Base-by-base conservation (phyloP, 2,888 invertebrate genomes). In the Odontocerum albicorne region DNA sequence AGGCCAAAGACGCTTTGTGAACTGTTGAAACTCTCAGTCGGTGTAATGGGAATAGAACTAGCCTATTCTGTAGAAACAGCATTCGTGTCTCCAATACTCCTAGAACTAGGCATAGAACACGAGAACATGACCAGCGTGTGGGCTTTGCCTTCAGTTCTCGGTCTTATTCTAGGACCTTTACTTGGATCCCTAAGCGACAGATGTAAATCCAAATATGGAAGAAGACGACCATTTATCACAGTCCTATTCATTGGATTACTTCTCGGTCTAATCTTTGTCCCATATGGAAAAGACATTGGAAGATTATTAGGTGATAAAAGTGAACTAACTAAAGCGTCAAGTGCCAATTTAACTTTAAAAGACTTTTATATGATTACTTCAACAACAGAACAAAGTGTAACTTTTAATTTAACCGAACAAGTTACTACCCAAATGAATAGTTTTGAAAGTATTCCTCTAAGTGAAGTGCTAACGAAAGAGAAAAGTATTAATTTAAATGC, bases 11-110 rank as follows among this genome's bases (percentile, higher is more conserved):
- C 60, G n/a, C 33, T 35, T 2, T 33, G 8, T 4, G 54, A 60
- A 15, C 27, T 60, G 10, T 32, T 60, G 8, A 44, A 31, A 20
- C 36, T 60, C n/a, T 57, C 60, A 2, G 46, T 54, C 4, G 57
- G 49, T 7, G 69, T 72, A 7, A 68, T 73, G 65, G 84, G 84
- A 12, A 83, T 85, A 20, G 85, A 85, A 65, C 80, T 85, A 62
- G 83, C 84, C 38, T 85, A 85, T 64, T 80, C 84, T 0, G 84
- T 85, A 0, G 85, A 85, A 67, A 85, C 85, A 1, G 84, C 84
- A 1, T 84, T 85, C 63, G 84, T 85, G 0, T 82, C 81, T 8
- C 85, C 85, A 4, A 83, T 82, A 38, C 70, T 85, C 3, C 71
- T 85, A 2, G 78, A 81, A 63, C 75, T 84, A 39, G 79, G 85